Base-by-base conservation (phyloP, 2,797 vertebrate species). In the Petrocephalus schoutedeni region DNA sequence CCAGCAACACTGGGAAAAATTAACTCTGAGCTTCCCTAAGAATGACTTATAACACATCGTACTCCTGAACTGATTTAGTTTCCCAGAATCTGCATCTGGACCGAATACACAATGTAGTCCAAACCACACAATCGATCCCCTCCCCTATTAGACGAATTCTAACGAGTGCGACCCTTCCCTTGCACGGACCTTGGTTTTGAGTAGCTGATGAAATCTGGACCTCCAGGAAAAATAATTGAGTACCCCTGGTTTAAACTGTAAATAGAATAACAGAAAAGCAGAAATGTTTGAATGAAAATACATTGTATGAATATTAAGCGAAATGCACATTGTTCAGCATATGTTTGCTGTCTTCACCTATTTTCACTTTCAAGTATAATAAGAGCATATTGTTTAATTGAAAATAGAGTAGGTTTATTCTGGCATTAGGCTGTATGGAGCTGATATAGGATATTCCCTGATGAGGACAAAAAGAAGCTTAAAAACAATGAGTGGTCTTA, bases 401-500 rank as follows among this genome's bases (percentile, higher is more conserved):
- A 80, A 80, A 49, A 80, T 1, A 16, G 41, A 80, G 19, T 49
- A 80, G 74, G 74, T 80, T 80, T 41, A 80, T 80, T 80, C 41
- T 80, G 74, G 41, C 2, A 1, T 80, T 80, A 49, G 74, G 74
- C 19, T 19, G 74, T 80, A 80, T 49, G 19, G 36, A 80, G 74
- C 74, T 49, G 74, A 80, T 21, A 80, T 49, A 80, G 7, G 74
- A 80, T 80, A 80, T 49, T 80, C 74, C 74, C 74, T 19, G 36
- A 49, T 49, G 74, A 36, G 74, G 41, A n/a, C 74, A 80, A 80
- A 77, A 80, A 80, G 74, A 49, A 80, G 41, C 74, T 16, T 80
- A 80, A 80, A 80, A 80, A 80, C 7, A 49, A 45, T 49, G 74
- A 80, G 74, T 80, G 74, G 74, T 80, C 74, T 80, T 80, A 49